These are phyloP conservation scores for Ambastaia sidthimunki DNA, from an alignment of 2,797 vertebrate genomes.

Conservation along the genomic window DNA sequence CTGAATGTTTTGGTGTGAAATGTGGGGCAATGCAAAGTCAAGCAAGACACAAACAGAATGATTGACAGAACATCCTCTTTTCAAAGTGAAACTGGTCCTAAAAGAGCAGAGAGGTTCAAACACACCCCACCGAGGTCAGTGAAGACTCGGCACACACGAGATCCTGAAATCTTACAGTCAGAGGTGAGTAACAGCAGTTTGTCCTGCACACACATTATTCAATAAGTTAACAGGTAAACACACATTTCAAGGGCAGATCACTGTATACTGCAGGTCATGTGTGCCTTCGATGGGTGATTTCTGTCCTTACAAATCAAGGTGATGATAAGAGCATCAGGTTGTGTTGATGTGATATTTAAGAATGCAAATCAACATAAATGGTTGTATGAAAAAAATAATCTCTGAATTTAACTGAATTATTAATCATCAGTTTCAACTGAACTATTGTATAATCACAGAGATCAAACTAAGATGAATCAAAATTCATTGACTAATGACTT, in stretches of 20 bases:
- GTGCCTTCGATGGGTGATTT: neutral
- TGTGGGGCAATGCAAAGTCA: slow-evolving; percentile 3
- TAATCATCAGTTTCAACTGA: too few species aligned
- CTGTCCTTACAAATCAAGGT: neutral
- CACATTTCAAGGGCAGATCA: neutral
- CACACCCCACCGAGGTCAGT: slow-evolving; percentile 9
- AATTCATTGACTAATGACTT: too few species aligned
- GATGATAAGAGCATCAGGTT: neutral
- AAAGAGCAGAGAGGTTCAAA: neutral
- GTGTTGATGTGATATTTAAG: too few species aligned
- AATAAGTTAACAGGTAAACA: neutral
- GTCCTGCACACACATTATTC: neutral
- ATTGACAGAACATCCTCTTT: neutral
- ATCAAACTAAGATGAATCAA: too few species aligned
- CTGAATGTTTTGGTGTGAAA: slow-evolving; percentile 15
- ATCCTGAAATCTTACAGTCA: neutral
- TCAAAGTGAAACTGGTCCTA: neutral
- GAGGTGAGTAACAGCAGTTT: slow-evolving; percentile 43
- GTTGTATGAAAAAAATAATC: too few species aligned
- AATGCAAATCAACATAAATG: too few species aligned
- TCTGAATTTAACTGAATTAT: too few species aligned
- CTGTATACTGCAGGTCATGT: neutral
- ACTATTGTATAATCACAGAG: too few species aligned
- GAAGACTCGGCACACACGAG: neutral
- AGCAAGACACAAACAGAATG: neutral